phyloP scores from a whole-genome alignment of 2,888 invertebrate species.

The Stegana nigrithorax region DNA sequence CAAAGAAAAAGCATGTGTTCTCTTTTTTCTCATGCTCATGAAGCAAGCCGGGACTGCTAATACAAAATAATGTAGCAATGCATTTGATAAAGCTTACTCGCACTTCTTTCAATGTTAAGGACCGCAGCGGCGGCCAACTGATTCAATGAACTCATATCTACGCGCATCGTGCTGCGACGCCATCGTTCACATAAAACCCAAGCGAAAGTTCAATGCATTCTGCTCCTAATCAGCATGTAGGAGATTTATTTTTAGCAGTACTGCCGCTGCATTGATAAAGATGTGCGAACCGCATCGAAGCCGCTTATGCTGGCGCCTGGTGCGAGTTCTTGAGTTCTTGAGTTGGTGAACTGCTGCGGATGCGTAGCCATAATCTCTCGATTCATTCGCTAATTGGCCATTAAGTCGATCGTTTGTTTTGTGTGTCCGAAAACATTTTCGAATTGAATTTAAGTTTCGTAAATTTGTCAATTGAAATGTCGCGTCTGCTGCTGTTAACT shows the following conservation, averaged over 20 bases:
- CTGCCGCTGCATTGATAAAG: slow-evolving; percentile 47
- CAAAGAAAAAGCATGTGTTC: too few species aligned
- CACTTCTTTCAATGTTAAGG: slow-evolving; percentile 46
- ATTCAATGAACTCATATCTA: slow-evolving; percentile 1
- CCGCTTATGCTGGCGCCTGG: slow-evolving; percentile 70
- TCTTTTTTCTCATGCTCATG: too few species aligned
- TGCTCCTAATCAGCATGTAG: not conserved
- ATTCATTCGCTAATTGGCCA: slow-evolving; percentile 42
- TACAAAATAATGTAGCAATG: too few species aligned
- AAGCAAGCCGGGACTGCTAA: too few species aligned
- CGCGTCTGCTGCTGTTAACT: slow-evolving; percentile 24
- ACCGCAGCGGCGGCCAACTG: slow-evolving; percentile 29
- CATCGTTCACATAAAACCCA: not conserved
- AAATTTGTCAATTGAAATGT: slow-evolving; percentile 31
- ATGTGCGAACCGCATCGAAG: slow-evolving; percentile 73
- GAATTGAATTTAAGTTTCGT: not conserved
- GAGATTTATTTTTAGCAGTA: not conserved
- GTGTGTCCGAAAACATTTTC: not conserved
- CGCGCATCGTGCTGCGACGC: not conserved
- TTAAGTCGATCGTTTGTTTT: slow-evolving; percentile 34
- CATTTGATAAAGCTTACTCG: too few species aligned
- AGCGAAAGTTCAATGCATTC: slow-evolving; percentile 5
- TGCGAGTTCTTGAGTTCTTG: too few species aligned
- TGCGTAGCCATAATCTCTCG: slow-evolving; percentile 48
- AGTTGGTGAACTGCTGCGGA: slow-evolving; percentile 37